These are phyloP conservation scores for Sphenopsis melanotis DNA, from an alignment of 2,797 vertebrate genomes.

Conservation along the genomic window DNA sequence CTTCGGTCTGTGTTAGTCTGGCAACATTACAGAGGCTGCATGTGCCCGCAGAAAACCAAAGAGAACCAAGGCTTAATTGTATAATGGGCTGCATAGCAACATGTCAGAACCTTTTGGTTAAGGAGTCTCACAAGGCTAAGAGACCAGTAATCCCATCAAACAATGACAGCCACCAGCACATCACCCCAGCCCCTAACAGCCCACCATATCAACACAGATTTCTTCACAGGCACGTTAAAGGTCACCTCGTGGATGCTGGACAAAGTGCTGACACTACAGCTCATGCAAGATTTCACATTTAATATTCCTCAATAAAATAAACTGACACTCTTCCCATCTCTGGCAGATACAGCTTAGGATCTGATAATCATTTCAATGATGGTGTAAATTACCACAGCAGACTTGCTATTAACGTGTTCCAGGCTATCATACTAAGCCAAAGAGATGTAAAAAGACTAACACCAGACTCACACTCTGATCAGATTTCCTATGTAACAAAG, in stretches of 20 bases:
- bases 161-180: background rate
- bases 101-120: background rate
- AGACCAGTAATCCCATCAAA: background rate
- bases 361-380: background rate
- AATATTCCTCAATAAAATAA: conserved; percentile 8
- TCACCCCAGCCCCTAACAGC: background rate
- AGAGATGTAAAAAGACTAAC: background rate
- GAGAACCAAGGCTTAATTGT: background rate
- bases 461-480: background rate
- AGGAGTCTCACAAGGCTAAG: background rate
- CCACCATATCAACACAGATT: background rate
- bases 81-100: background rate
- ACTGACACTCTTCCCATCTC: background rate
- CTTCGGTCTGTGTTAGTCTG: background rate
- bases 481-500: background rate
- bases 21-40: background rate
- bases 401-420: background rate
- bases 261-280: background rate
- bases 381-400: background rate
- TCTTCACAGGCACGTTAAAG: background rate
- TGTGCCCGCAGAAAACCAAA: background rate
- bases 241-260: background rate
- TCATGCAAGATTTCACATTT: background rate
- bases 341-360: background rate
- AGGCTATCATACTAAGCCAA: background rate